Percentiles rank a stretch among this genome's conserved stretches.
Evolutionary conservation across 2,888 invertebrate genomes (phyloP).

Genomic region (Rambutsinella grinnellia): DNA sequence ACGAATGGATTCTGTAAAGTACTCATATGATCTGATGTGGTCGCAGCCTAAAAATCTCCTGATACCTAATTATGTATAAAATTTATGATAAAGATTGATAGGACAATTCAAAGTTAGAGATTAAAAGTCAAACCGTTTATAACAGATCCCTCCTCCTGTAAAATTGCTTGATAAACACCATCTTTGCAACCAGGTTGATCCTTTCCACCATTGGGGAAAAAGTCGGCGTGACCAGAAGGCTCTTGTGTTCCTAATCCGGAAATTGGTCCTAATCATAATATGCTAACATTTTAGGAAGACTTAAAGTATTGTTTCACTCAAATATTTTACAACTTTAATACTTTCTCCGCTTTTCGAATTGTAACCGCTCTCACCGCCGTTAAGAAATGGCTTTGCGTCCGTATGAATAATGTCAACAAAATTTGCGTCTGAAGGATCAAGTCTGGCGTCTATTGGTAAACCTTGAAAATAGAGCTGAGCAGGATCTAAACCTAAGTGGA

Average conservation of each 20-base stretch:
- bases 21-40: constrained; percentile 87
- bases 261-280: constrained; percentile 42
- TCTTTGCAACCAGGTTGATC: constrained; percentile 80
- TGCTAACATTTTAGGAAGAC: no score
- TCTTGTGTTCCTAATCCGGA: constrained; percentile 83
- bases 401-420: constrained; percentile 67
- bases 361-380: constrained; percentile 64
- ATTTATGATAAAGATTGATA: constrained; percentile 52
- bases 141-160: constrained; percentile 76
- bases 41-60: constrained; percentile 85
- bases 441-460: constrained; percentile 67
- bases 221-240: constrained; percentile 89
- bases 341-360: constrained; percentile 27
- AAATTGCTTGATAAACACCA: constrained; percentile 76
- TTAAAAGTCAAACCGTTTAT: constrained; percentile 71
- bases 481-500: constrained; percentile 68
- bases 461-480: constrained; percentile 69
- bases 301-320: no score
- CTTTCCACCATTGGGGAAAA: constrained; percentile 90
- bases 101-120: not conserved
- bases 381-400: constrained; percentile 67
- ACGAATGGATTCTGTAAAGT: constrained; percentile 86
- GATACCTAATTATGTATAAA: constrained; percentile 72
- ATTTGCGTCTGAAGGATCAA: constrained; percentile 68
- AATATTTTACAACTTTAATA: no score